These are phyloP conservation scores for Ypsolopha scabrella DNA, from an alignment of 2,888 invertebrate genomes.

Conservation along the genomic window DNA sequence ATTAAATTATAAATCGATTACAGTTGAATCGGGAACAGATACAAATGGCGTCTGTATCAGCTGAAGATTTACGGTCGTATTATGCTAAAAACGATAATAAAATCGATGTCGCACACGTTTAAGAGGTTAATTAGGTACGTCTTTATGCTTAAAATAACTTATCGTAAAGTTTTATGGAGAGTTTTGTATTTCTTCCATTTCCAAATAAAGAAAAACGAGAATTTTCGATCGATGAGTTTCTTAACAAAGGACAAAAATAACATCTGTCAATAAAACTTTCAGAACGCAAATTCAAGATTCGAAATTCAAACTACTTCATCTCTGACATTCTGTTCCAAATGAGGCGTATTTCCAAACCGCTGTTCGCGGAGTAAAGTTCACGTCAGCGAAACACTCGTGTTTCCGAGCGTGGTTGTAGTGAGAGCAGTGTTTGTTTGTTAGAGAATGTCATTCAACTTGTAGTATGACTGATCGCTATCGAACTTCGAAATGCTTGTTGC, in stretches of 20 bases:
- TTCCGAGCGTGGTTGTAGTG: conserved; percentile 7
- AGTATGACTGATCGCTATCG: conserved; percentile 42
- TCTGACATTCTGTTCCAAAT: conserved; percentile 4
- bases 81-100: conserved; percentile 34
- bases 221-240: background rate
- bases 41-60: conserved; percentile 24
- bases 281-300: background rate
- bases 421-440: conserved; percentile 10
- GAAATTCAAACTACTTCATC: background rate
- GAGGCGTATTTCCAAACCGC: conserved; percentile 8
- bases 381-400: conserved; percentile 7
- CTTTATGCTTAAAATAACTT: conserved; percentile 36
- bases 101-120: conserved; percentile 33
- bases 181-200: conserved; percentile 12
- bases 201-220: background rate
- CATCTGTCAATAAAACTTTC: background rate
- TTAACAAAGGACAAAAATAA: background rate
- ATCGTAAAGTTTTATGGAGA: conserved; percentile 35
- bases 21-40: conserved; percentile 25
- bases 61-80: conserved; percentile 42
- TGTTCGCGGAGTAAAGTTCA: conserved; percentile 5
- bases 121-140: conserved; percentile 53
- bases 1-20: conserved; percentile 37
- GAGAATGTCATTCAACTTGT: conserved; percentile 39
- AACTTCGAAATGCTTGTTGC: conserved; percentile 22